A percentile compares a stretch with the other conserved stretches of the same genome.
phyloP scores from a whole-genome alignment of 1,140 invertebrate genomes.

The Ceratosolen solmsi region DNA sequence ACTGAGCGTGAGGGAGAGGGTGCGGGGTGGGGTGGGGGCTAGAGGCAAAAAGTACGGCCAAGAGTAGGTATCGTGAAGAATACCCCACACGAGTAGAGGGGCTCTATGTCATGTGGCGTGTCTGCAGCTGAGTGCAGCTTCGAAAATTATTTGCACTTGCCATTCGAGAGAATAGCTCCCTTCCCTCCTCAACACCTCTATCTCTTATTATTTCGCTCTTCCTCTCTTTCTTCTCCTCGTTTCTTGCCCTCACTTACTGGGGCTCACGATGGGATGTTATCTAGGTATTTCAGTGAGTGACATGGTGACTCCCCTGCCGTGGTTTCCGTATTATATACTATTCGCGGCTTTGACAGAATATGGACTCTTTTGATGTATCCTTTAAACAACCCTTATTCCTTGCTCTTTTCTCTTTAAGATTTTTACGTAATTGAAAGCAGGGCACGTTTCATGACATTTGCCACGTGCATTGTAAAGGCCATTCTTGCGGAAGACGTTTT shows the following conservation, averaged over 20 bases:
- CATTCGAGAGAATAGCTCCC: neutral
- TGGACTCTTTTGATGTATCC: neutral
- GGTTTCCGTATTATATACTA: neutral
- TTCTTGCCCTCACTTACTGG: neutral
- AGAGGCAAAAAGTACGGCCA: neutral
- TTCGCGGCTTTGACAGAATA: constrained; percentile 3
- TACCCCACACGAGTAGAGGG: neutral
- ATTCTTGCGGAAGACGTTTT: neutral
- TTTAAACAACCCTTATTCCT: constrained; percentile 1
- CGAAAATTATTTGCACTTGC: constrained; percentile 47
- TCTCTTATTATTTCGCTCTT: too few species aligned
- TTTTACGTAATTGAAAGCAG: constrained; percentile 1
- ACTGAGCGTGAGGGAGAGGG: neutral
- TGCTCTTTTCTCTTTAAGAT: constrained; percentile 5
- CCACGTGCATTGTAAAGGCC: neutral
- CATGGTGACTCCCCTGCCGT: neutral
- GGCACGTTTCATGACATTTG: neutral
- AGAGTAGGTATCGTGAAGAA: neutral
- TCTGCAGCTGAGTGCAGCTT: constrained; percentile 30
- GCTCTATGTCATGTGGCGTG: constrained; percentile 18
- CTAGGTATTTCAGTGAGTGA: constrained; percentile 7
- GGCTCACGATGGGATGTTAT: neutral
- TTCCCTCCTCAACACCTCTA: neutral
- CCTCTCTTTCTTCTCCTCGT: neutral
- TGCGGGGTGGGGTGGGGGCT: too few species aligned